These are phyloP conservation scores for Lipotes vexillifer DNA, from an alignment of 2,113 vertebrate species.

Conservation along the genomic window DNA sequence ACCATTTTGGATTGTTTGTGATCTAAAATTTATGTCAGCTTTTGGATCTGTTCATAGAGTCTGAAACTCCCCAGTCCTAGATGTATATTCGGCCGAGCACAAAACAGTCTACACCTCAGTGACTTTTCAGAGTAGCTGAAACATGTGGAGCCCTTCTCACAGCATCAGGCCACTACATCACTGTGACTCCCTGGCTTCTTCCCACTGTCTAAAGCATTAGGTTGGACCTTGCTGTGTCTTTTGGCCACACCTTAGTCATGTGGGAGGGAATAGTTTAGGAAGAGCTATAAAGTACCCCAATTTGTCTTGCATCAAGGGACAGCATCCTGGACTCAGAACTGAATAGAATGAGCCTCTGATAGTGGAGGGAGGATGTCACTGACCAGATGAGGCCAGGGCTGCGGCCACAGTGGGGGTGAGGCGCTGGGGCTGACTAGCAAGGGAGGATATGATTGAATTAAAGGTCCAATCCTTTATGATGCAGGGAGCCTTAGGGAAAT, in stretches of 20 bases:
- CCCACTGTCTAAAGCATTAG: neutral
- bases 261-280: neutral
- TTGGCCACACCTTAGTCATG: slow-evolving; percentile 32
- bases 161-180: neutral
- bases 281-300: neutral
- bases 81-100: slow-evolving; percentile 1
- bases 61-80: neutral
- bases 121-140: neutral
- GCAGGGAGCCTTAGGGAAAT: neutral
- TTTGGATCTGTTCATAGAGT: neutral
- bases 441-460: neutral
- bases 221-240: slow-evolving; percentile 22
- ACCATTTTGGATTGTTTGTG: neutral
- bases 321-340: neutral
- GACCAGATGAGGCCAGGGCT: neutral
- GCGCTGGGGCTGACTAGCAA: neutral
- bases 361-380: neutral
- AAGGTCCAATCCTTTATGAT: neutral
- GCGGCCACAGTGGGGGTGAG: neutral
- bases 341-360: neutral
- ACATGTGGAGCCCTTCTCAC: neutral
- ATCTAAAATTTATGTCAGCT: slow-evolving; percentile 15
- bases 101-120: neutral
- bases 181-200: neutral
- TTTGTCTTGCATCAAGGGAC: slow-evolving; percentile 34